Conservation (phyloP, 2,888 invertebrate genomes). For the Polydrusus cervinus region DNA sequence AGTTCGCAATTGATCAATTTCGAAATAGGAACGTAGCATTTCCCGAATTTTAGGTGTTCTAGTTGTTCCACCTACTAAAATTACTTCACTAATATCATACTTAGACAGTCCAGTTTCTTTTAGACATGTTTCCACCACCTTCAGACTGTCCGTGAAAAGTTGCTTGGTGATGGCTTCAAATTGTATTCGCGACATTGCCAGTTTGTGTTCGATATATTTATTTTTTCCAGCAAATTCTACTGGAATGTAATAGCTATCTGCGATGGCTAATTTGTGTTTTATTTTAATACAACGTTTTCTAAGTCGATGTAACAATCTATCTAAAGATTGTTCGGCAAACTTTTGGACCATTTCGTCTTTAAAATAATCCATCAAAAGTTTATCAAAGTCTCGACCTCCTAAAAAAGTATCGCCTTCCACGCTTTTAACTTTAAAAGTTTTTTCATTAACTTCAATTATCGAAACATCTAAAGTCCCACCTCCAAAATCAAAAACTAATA, state of each 20-base stretch:
- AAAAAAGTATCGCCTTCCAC: constrained; percentile 60
- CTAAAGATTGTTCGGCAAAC: not conserved
- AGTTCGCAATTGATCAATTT: constrained; percentile 51
- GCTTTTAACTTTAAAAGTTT: constrained; percentile 42
- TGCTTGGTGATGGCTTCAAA: constrained; percentile 57
- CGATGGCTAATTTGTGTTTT: constrained; percentile 45
- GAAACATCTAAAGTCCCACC: constrained; percentile 41
- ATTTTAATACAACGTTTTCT: constrained; percentile 37
- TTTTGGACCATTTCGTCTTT: not conserved
- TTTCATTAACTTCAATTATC: constrained; percentile 33
- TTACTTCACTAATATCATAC: constrained; percentile 57
- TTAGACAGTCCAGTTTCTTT: constrained; percentile 48
- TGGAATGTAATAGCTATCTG: constrained; percentile 24
- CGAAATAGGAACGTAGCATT: constrained; percentile 56
- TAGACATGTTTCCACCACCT: constrained; percentile 56
- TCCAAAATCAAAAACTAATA: constrained; percentile 46
- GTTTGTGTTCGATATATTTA: constrained; percentile 46
- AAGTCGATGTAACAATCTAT: constrained; percentile 3
- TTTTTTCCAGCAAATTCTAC: constrained; percentile 50
- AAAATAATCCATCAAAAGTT: constrained; percentile 52
- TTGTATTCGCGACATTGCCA: constrained; percentile 45
- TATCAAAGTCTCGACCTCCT: constrained; percentile 61
- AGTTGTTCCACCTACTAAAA: constrained; percentile 61
- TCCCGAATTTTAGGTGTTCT: constrained; percentile 60
- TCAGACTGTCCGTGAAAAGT: constrained; percentile 55